Evolutionary conservation across 2,797 vertebrate genomes (phyloP).

Genomic region (Merluccius polli): DNA sequence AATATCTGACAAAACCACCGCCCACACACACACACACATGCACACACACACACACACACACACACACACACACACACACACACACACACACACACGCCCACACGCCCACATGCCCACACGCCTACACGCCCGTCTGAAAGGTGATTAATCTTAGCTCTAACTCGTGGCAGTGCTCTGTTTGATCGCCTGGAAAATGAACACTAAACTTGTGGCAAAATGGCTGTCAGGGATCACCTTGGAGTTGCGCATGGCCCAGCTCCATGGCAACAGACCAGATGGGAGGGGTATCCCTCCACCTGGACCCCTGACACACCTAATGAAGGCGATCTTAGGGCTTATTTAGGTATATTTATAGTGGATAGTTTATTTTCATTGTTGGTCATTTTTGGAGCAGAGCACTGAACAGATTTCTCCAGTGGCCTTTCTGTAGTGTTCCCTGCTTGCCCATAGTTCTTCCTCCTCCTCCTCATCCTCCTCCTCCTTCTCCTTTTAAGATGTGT

Average conservation of each 20-base stretch:
- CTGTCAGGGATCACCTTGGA: constrained; percentile 67
- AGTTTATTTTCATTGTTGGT: constrained; percentile 32
- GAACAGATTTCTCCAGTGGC: constrained; percentile 29
- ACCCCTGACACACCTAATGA: too few species aligned
- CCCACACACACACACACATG: constrained; percentile 6
- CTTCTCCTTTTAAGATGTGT: too few species aligned
- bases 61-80: constrained; percentile 1
- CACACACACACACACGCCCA: not conserved
- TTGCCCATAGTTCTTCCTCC: constrained; percentile 35
- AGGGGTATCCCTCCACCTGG: too few species aligned
- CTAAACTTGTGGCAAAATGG: constrained; percentile 67
- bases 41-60: constrained; percentile 17
- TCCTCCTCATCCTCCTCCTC: not conserved
- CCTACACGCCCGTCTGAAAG: not conserved
- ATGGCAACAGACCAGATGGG: too few species aligned
- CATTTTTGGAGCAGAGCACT: constrained; percentile 30
- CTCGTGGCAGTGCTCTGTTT: constrained; percentile 57
- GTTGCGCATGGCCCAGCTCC: not conserved
- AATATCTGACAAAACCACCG: not conserved
- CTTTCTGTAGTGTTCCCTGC: constrained; percentile 43
- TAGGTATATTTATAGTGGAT: constrained; percentile 15
- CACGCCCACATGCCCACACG: not conserved
- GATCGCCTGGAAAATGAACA: constrained; percentile 70
- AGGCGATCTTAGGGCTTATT: too few species aligned
- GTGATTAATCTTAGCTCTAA: constrained; percentile 12